phyloP scores from a whole-genome alignment of 2,888 invertebrate species.

The Campaea margaritaria region DNA sequence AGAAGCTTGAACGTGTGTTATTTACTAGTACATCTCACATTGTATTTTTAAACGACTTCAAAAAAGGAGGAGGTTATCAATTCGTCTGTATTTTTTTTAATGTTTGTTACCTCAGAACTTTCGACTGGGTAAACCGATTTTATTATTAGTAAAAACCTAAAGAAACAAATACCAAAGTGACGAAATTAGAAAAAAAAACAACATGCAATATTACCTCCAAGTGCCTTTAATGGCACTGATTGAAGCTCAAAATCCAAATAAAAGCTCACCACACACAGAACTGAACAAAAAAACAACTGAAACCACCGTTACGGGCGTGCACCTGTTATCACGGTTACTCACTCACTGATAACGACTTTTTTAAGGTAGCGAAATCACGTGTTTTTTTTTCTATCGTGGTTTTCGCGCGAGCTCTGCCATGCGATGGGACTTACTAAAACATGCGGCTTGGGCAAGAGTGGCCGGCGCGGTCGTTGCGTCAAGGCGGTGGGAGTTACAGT shows the following conservation, averaged over 20 bases:
- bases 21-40: no score
- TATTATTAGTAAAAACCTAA: no score
- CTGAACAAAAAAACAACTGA: conserved; percentile 26
- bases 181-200: background rate
- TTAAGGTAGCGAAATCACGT: conserved; percentile 44
- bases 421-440: conserved; percentile 46
- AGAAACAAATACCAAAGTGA: no score
- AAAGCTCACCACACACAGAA: conserved; percentile 11
- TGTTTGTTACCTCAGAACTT: no score
- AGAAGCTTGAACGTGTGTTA: no score
- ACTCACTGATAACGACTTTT: conserved; percentile 46
- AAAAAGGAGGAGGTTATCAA: no score
- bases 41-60: no score
- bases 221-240: conserved; percentile 42
- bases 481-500: conserved; percentile 48
- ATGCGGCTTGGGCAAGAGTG: conserved; percentile 37
- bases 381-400: conserved; percentile 43
- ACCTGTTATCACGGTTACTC: conserved; percentile 43
- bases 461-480: conserved; percentile 46
- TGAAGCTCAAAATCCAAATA: conserved; percentile 23
- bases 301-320: conserved; percentile 21
- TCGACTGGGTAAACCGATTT: no score
- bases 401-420: conserved; percentile 50
- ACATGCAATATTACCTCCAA: conserved; percentile 27
- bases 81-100: no score